phyloP scores from a whole-genome alignment of 92 coral and sea anemone genomes.

The Galaxea fascicularis region DNA sequence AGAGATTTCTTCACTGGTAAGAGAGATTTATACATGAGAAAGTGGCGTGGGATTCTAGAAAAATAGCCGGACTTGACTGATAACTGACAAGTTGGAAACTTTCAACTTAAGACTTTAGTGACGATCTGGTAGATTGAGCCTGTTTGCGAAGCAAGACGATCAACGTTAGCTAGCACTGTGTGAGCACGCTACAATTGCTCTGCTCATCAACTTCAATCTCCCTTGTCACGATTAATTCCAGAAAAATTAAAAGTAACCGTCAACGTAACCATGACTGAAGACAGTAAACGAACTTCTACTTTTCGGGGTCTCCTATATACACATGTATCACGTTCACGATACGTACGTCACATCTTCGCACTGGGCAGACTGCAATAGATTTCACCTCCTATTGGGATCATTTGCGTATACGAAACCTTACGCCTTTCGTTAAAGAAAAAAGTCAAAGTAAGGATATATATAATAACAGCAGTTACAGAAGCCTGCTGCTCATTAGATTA shows the following conservation, averaged over 20 bases:
- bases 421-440: constrained; percentile 21
- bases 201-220: constrained; percentile 9
- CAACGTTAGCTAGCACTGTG: neutral
- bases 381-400: constrained; percentile 12
- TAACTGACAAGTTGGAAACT: constrained; percentile 6
- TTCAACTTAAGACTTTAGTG: constrained; percentile 17
- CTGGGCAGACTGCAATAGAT: constrained; percentile 20
- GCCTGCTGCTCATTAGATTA: constrained; percentile 9
- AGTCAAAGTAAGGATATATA: constrained; percentile 14
- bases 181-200: constrained; percentile 20
- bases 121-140: constrained; percentile 6
- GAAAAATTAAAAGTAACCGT: constrained; percentile 19
- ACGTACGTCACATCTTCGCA: constrained; percentile 23
- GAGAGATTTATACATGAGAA: constrained; percentile 9
- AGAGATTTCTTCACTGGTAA: constrained; percentile 25
- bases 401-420: constrained; percentile 7
- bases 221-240: constrained; percentile 12
- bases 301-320: constrained; percentile 1
- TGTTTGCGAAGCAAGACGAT: too few relatives aligned
- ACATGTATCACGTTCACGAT: constrained; percentile 18
- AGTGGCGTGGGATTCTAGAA: constrained; percentile 9
- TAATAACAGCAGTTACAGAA: constrained; percentile 14
- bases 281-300: constrained; percentile 17
- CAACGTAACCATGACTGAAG: neutral
- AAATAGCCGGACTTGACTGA: neutral